These are phyloP conservation scores for Leucophenga varia DNA, from an alignment of 1,140 invertebrate species.

Conservation along the genomic window DNA sequence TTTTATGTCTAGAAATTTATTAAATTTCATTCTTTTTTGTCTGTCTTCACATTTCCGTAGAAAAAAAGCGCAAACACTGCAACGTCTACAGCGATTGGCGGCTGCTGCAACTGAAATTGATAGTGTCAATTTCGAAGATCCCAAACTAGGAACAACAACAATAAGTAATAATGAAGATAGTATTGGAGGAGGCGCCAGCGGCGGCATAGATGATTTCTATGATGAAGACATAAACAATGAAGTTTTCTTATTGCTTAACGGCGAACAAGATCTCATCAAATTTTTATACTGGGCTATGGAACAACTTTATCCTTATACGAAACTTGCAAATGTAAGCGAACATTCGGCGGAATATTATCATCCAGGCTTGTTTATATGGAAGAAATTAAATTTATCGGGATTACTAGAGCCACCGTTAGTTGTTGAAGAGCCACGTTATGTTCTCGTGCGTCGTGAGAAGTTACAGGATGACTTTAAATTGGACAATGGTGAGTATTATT, in stretches of 20 bases:
- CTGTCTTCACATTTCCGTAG: constrained; percentile 6
- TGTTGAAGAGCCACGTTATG: constrained; percentile 48
- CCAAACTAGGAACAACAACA: too few species aligned
- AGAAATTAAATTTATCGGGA: constrained; percentile 48
- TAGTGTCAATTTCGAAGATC: too few species aligned
- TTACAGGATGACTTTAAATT: constrained; percentile 28
- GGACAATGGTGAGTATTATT: constrained; percentile 31
- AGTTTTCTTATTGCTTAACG: constrained; percentile 41
- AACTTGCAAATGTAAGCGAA: constrained; percentile 13
- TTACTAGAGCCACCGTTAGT: constrained; percentile 44
- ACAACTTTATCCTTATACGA: constrained; percentile 33
- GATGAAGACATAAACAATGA: constrained; percentile 30
- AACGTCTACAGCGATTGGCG: constrained; percentile 16
- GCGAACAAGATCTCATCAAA: constrained; percentile 44
- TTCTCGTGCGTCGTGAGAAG: constrained; percentile 42
- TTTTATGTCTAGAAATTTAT: background rate
- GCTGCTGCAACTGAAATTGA: too few species aligned
- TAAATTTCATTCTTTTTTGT: constrained; percentile 7
- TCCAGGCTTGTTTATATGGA: constrained; percentile 47
- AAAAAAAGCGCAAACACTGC: constrained; percentile 34
- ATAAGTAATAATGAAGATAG: too few species aligned
- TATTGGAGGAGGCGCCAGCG: too few species aligned
- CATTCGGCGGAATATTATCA: constrained; percentile 37
- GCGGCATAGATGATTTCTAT: background rate
- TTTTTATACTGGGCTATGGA: constrained; percentile 49